These are phyloP conservation scores for Hexactinellida sp. DNA, from an alignment of 37 sponge, comb jelly and placozoan genomes.

Conservation along the genomic window DNA sequence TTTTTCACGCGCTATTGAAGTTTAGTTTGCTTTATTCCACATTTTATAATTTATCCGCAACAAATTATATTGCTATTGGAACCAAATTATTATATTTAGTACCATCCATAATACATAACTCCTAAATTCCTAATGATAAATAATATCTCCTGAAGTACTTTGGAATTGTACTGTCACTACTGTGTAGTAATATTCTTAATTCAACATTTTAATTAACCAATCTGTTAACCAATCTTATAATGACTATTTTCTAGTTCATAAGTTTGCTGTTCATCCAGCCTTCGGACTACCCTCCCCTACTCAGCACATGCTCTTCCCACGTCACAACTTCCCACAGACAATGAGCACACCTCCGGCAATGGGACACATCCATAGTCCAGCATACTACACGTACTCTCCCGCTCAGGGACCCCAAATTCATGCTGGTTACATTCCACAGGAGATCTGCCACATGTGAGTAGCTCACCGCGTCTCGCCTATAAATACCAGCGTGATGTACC, in stretches of 20 bases:
- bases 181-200: too few species aligned
- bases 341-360: not conserved
- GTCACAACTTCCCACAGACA: not conserved
- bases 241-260: not conserved
- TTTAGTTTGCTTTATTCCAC: too few species aligned
- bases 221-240: too few species aligned
- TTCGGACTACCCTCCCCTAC: not conserved
- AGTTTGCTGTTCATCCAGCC: not conserved
- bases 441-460: conserved; percentile 2
- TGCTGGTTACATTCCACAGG: not conserved
- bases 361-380: not conserved
- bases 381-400: not conserved
- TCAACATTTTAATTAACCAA: not conserved
- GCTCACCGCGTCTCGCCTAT: not conserved
- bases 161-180: too few species aligned
- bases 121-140: too few species aligned
- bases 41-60: too few species aligned
- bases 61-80: too few species aligned
- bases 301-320: not conserved
- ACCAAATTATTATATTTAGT: too few species aligned
- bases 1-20: too few species aligned
- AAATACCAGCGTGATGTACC: too few species aligned
- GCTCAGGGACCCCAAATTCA: not conserved
- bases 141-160: too few species aligned
- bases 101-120: too few species aligned